Percentiles rank a stretch among this genome's conserved stretches.
phyloP scores from a whole-genome alignment of 1,140 invertebrate species.

The Mya arenaria region DNA sequence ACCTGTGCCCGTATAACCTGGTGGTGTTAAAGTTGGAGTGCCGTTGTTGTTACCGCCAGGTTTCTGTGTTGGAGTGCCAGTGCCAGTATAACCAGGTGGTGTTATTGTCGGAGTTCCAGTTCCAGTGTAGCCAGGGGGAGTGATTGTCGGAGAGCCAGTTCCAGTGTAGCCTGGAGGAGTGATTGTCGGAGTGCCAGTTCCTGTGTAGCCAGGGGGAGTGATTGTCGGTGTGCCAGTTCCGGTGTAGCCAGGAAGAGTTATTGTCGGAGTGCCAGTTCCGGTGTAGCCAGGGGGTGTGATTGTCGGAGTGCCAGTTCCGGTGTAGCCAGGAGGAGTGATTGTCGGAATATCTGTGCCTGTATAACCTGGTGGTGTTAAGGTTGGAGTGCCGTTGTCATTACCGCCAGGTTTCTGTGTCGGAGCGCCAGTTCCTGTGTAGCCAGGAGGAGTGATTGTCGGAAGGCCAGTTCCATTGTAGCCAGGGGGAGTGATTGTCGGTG shows the following conservation, averaged over 20 bases:
- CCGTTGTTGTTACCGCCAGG: conserved; percentile 5
- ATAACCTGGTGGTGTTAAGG: conserved; percentile 11
- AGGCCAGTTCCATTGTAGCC: too few relatives aligned
- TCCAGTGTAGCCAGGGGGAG: too few relatives aligned
- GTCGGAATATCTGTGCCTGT: too few relatives aligned
- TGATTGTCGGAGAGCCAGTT: conserved; percentile 39
- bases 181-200: not conserved
- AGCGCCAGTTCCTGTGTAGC: too few relatives aligned
- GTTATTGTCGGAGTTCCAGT: not conserved
- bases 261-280: not conserved
- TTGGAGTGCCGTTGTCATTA: not conserved
- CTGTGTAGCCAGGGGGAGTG: not conserved
- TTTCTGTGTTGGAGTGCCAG: not conserved
- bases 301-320: conserved; percentile 5
- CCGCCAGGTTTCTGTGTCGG: too few relatives aligned
- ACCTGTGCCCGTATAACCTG: not conserved
- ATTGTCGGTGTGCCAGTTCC: conserved; percentile 23
- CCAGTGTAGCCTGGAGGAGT: not conserved
- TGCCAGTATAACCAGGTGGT: not conserved
- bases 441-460: too few relatives aligned
- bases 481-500: too few relatives aligned
- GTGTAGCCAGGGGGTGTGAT: not conserved
- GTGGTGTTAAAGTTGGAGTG: not conserved
- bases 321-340: conserved; percentile 28
- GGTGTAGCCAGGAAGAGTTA: not conserved